Evolutionary conservation across 2,113 vertebrate genomes (phyloP).

Genomic region (Lophius piscatorius): DNA sequence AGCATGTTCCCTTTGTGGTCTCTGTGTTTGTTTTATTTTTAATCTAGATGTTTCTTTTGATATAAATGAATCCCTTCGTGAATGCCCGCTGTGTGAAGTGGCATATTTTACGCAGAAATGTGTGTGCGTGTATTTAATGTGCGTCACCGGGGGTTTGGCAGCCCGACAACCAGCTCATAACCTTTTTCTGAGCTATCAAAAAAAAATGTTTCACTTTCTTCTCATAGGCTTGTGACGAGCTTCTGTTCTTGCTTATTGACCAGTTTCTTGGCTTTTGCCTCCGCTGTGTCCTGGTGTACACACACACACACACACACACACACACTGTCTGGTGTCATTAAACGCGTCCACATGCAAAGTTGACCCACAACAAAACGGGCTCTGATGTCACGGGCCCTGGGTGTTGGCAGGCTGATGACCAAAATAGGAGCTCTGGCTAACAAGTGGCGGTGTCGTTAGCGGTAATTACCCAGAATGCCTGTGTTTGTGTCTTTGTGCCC

Average conservation of each 20-base stretch:
- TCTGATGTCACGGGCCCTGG: slow-evolving; percentile 74
- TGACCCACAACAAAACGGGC: slow-evolving; percentile 75
- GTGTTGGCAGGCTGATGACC: slow-evolving; percentile 71
- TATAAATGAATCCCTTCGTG: slow-evolving; percentile 41
- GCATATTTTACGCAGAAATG: slow-evolving; percentile 37
- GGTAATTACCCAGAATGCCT: slow-evolving; percentile 78
- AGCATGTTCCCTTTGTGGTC: slow-evolving; percentile 35
- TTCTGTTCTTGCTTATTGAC: slow-evolving; percentile 34
- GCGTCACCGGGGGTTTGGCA: slow-evolving; percentile 76
- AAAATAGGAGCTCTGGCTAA: slow-evolving; percentile 71
- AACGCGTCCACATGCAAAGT: slow-evolving; percentile 71
- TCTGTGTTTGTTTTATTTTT: slow-evolving; percentile 49
- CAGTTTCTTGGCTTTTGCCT: slow-evolving; percentile 41
- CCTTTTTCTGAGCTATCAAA: slow-evolving; percentile 44
- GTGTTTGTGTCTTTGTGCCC: slow-evolving; percentile 69
- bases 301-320: slow-evolving; percentile 40
- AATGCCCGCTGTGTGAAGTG: slow-evolving; percentile 37
- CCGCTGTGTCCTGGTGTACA: slow-evolving; percentile 19
- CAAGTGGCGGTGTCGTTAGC: slow-evolving; percentile 73
- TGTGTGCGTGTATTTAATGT: slow-evolving; percentile 49
- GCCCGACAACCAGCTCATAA: slow-evolving; percentile 47
- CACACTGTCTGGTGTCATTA: slow-evolving; percentile 69
- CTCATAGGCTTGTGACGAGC: slow-evolving; percentile 34
- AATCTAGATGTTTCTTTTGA: slow-evolving; percentile 42
- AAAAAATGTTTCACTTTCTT: slow-evolving; percentile 44